These are phyloP conservation scores for Hesperophylax magnus DNA, from an alignment of 1,140 invertebrate genomes.

Conservation along the genomic window DNA sequence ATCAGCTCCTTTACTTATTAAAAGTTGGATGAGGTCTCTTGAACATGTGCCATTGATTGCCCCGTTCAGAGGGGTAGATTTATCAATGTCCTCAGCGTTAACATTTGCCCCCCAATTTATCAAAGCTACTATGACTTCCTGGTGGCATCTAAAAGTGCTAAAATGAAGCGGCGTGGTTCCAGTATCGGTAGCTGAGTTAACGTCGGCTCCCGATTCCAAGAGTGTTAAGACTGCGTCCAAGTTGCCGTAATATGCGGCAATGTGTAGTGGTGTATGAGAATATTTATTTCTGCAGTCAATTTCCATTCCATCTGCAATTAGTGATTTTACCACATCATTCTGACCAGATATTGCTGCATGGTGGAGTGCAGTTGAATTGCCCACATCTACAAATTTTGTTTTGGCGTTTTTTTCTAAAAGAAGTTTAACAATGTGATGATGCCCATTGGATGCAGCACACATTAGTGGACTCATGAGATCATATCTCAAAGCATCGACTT, in stretches of 20 bases:
- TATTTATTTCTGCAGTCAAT: background rate
- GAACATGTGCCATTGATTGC: background rate
- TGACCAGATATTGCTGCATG: background rate
- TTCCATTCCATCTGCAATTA: background rate
- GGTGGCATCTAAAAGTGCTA: background rate
- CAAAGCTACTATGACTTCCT: background rate
- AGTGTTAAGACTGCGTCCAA: background rate
- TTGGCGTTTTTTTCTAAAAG: background rate
- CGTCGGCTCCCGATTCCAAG: background rate
- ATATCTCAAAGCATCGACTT: background rate
- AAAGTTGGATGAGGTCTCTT: background rate
- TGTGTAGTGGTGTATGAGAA: background rate
- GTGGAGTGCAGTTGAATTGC: background rate
- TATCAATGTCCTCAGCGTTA: background rate
- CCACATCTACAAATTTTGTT: background rate
- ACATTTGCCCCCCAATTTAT: background rate
- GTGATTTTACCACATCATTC: background rate
- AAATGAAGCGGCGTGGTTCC: background rate
- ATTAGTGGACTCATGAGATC: background rate
- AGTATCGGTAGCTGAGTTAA: background rate
- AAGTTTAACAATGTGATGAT: background rate
- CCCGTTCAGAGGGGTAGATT: background rate
- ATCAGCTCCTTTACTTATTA: slow-evolving; percentile 6
- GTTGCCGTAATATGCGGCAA: background rate
- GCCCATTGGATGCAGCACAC: background rate